A percentile compares a stretch with the other conserved stretches of the same genome.
Conservation (phyloP, 2,113 vertebrate genomes). For the Pandion haliaetus region DNA sequence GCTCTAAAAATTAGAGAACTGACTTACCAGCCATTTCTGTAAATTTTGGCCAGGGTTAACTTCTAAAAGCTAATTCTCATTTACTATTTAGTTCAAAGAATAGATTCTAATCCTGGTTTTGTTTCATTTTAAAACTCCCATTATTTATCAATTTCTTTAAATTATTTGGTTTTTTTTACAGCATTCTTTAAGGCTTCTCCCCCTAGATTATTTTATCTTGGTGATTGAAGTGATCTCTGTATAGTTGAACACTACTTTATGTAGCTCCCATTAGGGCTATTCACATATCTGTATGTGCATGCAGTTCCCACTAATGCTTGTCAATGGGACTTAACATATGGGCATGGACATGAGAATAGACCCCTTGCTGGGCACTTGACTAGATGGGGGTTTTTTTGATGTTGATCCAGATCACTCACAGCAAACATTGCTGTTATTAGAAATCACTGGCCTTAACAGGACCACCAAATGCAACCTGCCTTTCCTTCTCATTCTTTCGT, state of each 20-base stretch:
- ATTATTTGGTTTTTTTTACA: neutral
- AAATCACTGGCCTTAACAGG: constrained; percentile 22
- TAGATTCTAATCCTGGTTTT: neutral
- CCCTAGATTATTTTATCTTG: neutral
- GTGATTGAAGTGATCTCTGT: neutral
- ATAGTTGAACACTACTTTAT: neutral
- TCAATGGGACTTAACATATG: constrained; percentile 53
- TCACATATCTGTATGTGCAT: constrained; percentile 29
- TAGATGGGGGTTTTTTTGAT: neutral
- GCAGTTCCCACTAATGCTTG: constrained; percentile 38
- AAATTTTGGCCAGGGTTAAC: neutral
- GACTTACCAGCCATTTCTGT: neutral
- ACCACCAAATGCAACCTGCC: neutral
- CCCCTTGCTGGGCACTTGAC: constrained; percentile 50
- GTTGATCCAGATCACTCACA: constrained; percentile 42
- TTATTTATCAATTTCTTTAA: neutral
- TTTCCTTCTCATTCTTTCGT: neutral
- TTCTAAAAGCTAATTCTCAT: neutral
- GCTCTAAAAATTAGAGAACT: neutral
- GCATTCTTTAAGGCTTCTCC: neutral
- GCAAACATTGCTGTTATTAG: neutral
- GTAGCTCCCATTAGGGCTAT: constrained; percentile 40
- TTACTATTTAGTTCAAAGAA: neutral
- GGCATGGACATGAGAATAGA: constrained; percentile 53
- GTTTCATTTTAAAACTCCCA: neutral